Evolutionary conservation across 2,888 invertebrate genomes (phyloP).

Genomic region (Byasa hedistus): DNA sequence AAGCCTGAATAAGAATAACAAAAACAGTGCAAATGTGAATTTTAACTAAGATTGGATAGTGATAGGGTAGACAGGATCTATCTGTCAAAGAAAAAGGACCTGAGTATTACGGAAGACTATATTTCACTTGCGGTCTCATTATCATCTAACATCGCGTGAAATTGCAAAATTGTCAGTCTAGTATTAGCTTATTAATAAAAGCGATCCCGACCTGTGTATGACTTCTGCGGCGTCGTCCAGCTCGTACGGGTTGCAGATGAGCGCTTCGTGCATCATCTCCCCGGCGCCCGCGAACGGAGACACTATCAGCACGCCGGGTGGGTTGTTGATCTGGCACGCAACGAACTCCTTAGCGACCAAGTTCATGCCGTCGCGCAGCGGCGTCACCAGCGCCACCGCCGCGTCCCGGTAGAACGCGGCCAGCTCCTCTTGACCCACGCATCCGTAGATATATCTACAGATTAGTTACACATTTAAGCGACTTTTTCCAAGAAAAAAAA

Average conservation of each 20-base stretch:
- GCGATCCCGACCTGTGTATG: conserved; percentile 84
- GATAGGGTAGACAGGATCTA: too few relatives aligned
- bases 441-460: conserved; percentile 89
- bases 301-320: conserved; percentile 91
- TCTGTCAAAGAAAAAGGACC: too few relatives aligned
- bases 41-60: too few relatives aligned
- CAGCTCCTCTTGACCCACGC: conserved; percentile 91
- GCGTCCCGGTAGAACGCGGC: conserved; percentile 93
- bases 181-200: neutral
- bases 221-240: conserved; percentile 92
- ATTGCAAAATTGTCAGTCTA: too few relatives aligned
- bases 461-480: neutral
- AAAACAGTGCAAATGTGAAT: too few relatives aligned
- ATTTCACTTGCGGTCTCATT: too few relatives aligned
- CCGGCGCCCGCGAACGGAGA: conserved; percentile 96
- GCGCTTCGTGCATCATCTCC: conserved; percentile 95
- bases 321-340: conserved; percentile 92
- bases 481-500: neutral
- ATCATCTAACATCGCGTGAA: too few relatives aligned
- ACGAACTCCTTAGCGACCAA: conserved; percentile 95
- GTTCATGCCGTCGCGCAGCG: conserved; percentile 94
- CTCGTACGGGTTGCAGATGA: conserved; percentile 94
- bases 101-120: too few relatives aligned
- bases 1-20: too few relatives aligned
- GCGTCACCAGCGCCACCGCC: conserved; percentile 92